Evolutionary conservation across 2,113 vertebrate genomes (phyloP).

Genomic region (Eolophus roseicapilla): DNA sequence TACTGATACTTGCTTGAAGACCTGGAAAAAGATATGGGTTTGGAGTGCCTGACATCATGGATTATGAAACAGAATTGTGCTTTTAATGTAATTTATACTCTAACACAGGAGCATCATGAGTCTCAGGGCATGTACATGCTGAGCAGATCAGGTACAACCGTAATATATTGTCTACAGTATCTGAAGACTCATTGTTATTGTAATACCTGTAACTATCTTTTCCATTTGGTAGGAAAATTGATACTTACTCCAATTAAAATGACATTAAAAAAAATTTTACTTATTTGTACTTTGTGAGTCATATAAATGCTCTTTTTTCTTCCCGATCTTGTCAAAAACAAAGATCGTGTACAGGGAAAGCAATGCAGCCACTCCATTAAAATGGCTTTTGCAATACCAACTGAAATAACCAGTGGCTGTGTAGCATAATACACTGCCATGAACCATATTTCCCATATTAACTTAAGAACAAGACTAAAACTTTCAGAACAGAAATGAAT

Average conservation of each 20-base stretch:
- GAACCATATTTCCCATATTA: neutral
- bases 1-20: neutral
- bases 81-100: neutral
- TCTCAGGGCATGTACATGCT: neutral
- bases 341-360: neutral
- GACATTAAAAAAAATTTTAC: neutral
- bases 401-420: neutral
- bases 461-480: neutral
- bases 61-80: neutral
- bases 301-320: neutral
- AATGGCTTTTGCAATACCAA: neutral
- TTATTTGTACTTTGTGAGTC: neutral
- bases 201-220: neutral
- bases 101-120: neutral
- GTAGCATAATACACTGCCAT: neutral
- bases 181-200: neutral
- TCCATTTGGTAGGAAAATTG: neutral
- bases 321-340: neutral
- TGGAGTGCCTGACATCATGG: neutral
- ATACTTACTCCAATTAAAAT: neutral
- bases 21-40: neutral
- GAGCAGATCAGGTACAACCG: neutral
- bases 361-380: neutral
- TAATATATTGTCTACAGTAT: neutral
- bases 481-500: constrained; percentile 10